phyloP scores from a whole-genome alignment of 2,888 invertebrate genomes.

The Harmothoe impar region DNA sequence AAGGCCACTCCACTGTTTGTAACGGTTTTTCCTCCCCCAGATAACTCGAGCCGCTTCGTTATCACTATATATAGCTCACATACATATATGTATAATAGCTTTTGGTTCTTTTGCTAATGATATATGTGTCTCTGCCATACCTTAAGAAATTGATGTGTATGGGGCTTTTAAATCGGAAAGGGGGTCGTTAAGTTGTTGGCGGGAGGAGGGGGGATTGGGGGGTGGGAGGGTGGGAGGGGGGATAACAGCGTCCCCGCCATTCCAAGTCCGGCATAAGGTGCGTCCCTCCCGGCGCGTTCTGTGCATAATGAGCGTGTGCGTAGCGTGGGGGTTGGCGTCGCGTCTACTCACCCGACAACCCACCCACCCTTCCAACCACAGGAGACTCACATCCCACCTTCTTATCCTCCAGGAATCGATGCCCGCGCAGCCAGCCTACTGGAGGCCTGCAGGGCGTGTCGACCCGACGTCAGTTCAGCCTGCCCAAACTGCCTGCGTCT shows the following conservation, averaged over 20 bases:
- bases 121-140: too few relatives aligned
- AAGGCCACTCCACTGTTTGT: too few relatives aligned
- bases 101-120: too few relatives aligned
- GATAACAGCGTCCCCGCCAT: not conserved
- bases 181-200: not conserved
- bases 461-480: not conserved
- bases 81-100: too few relatives aligned
- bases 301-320: constrained; percentile 27
- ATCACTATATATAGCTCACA: too few relatives aligned
- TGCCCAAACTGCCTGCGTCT: not conserved
- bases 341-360: not conserved
- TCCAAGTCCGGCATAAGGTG: constrained; percentile 2
- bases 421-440: not conserved
- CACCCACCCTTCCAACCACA: constrained; percentile 16
- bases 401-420: constrained; percentile 49
- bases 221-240: not conserved
- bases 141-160: too few relatives aligned
- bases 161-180: too few relatives aligned
- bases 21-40: too few relatives aligned
- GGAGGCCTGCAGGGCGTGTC: not conserved
- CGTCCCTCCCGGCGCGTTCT: constrained; percentile 40
- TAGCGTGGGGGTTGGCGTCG: constrained; percentile 10
- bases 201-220: not conserved
- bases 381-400: not conserved
- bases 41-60: too few relatives aligned